Percentiles rank a stretch among this genome's conserved stretches.
Conservation (phyloP, 2,113 vertebrate genomes). For the Oenanthe melanoleuca region DNA sequence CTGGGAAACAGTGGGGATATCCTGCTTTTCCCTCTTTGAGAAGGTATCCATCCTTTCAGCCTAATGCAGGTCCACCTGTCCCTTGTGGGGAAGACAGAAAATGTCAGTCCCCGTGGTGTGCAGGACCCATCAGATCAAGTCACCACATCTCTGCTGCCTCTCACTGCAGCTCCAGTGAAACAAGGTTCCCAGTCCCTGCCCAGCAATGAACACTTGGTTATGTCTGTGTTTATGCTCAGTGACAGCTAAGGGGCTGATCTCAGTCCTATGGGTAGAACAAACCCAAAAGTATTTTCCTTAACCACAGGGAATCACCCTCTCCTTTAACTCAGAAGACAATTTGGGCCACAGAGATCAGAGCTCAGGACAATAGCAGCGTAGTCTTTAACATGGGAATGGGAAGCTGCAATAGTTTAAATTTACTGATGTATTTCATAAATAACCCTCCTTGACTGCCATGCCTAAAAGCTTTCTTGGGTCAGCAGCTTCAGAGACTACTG, state of each 20-base stretch:
- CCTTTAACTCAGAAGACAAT: neutral
- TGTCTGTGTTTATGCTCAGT: neutral
- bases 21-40: neutral
- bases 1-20: neutral
- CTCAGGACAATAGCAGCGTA: neutral
- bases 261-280: neutral
- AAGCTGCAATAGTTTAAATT: neutral
- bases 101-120: fast-evolving
- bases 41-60: neutral
- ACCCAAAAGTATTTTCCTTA: neutral
- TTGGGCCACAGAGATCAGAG: neutral
- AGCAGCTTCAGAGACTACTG: slow-evolving; percentile 17
- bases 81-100: neutral
- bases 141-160: neutral
- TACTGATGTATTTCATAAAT: neutral
- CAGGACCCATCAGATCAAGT: neutral
- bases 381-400: neutral
- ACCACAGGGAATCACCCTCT: neutral
- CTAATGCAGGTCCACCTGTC: fast-evolving
- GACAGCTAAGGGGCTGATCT: neutral
- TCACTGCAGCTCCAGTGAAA: neutral
- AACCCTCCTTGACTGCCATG: neutral
- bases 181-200: neutral
- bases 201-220: fast-evolving
- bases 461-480: neutral